Evolutionary conservation across 1,140 invertebrate species (phyloP), one percentile per base, ranked within the genome.

Genomic region (Mesaphorura yosii): DNA sequence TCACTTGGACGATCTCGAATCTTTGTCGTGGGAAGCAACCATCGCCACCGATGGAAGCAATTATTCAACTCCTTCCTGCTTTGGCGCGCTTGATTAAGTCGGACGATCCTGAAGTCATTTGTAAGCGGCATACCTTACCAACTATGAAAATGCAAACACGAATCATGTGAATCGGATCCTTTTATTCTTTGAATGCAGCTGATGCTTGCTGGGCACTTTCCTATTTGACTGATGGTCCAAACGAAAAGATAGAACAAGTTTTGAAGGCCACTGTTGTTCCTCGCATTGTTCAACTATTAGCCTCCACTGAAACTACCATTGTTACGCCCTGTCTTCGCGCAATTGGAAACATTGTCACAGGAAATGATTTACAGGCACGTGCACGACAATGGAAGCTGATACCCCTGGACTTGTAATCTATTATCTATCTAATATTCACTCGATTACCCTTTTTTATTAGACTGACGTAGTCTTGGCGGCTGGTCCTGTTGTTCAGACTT

Each of bases 171-270:
- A 37, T 14, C 12, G n/a, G 34, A 12, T 37, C n/a, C n/a, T 48
- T 2, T 40, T 46, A 39, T 28, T 29, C 5, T 51, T 51, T 29
- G 39, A 19, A 19, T 68, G 10, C 63, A 80, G 83, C 88, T 44
- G 93, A 98, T 72, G 81, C 90, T 7, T 94, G 93, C 65, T 98
- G 94, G 94, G 89, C 93, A 0, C 71, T 98, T 17, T 96, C 92
- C 0, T 98, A 98, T 67, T 72, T 98, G 3, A 94, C 90, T 2
- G 92, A 96, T 71, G 90, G 90, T 2, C 80, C 83, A 1, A 94
- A 95, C 69, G 84, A 91, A 26, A 89, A 53, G 66, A 97, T 98
- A 63, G 89, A 78, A 55, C 86, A 69, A 77, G 84, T 90, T 1
- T 75, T 90, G 6, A 76, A 79, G 23, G 72, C 76, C 10, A 77